Evolutionary conservation across 2,888 invertebrate species (phyloP).

Genomic region (Meteorus colon): DNA sequence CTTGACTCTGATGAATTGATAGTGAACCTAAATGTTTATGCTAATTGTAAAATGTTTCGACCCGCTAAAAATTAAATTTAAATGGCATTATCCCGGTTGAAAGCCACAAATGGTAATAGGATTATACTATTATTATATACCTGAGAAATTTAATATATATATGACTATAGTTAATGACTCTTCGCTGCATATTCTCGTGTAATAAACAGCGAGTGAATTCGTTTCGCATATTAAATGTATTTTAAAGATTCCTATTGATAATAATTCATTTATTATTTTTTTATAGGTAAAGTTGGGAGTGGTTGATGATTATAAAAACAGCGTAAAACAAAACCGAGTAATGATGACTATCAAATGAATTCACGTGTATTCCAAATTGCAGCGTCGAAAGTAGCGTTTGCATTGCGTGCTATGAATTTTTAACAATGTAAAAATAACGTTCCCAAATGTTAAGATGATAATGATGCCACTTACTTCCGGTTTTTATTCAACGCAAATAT

Average conservation of each 20-base stretch:
- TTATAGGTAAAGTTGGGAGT: neutral
- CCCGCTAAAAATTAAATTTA: conserved; percentile 13
- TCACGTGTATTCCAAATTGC: conserved; percentile 41
- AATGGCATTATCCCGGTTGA: neutral
- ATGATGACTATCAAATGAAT: conserved; percentile 53
- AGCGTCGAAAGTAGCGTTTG: conserved; percentile 49
- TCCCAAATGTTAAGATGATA: conserved; percentile 32
- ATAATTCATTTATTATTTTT: neutral
- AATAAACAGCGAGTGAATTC: neutral
- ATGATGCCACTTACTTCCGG: conserved; percentile 23
- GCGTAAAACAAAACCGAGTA: conserved; percentile 50
- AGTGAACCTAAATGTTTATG: conserved; percentile 55
- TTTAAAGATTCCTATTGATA: neutral
- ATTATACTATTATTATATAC: neutral
- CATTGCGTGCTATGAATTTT: conserved; percentile 48
- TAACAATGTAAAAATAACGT: conserved; percentile 22
- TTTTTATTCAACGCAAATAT: conserved; percentile 30
- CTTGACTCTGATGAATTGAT: conserved; percentile 9
- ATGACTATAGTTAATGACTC: neutral
- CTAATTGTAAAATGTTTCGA: conserved; percentile 49
- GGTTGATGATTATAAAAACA: conserved; percentile 12
- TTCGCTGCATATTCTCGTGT: neutral
- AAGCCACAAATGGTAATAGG: neutral
- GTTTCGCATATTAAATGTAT: neutral
- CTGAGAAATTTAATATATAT: neutral